Conservation (phyloP, 2,888 invertebrate genomes). For the Caenorhabditis sp. region DNA sequence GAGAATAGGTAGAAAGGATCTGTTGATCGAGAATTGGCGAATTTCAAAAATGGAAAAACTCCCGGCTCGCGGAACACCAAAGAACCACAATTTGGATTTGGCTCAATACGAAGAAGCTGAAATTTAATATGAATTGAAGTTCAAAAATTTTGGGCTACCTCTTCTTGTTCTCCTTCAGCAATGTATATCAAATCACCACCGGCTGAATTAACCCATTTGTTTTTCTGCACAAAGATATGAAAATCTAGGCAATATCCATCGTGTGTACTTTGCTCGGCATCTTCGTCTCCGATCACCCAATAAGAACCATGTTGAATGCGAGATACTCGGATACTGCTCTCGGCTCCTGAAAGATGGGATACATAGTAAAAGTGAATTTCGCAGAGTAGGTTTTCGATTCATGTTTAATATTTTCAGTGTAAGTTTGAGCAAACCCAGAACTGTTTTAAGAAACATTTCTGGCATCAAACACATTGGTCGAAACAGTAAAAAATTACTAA, state of each 20-base stretch:
- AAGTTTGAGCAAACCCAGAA: too few relatives aligned
- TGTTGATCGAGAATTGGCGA: constrained; percentile 49
- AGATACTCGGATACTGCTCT: constrained; percentile 40
- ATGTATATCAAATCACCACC: constrained; percentile 62
- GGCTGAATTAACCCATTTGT: constrained; percentile 45
- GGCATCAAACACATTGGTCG: too few relatives aligned
- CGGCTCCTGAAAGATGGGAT: constrained; percentile 26
- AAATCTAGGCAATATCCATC: constrained; percentile 49
- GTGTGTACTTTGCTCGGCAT: constrained; percentile 32
- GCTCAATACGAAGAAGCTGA: constrained; percentile 56
- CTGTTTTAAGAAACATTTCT: too few relatives aligned
- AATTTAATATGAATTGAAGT: constrained; percentile 4
- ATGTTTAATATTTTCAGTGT: too few relatives aligned
- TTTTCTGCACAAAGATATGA: constrained; percentile 56
- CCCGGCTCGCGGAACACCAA: constrained; percentile 64
- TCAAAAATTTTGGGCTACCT: constrained; percentile 38
- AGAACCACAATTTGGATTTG: constrained; percentile 49
- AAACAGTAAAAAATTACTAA: too few relatives aligned
- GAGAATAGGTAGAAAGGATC: constrained; percentile 43
- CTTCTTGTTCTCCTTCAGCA: constrained; percentile 56
- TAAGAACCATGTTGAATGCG: constrained; percentile 56
- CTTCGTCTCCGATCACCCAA: constrained; percentile 57
- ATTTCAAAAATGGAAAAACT: constrained; percentile 65
- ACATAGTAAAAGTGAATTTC: too few relatives aligned
- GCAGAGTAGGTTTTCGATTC: too few relatives aligned